These are phyloP conservation scores for Sebastes fasciatus DNA, from an alignment of 2,113 vertebrate species.

Conservation along the genomic window DNA sequence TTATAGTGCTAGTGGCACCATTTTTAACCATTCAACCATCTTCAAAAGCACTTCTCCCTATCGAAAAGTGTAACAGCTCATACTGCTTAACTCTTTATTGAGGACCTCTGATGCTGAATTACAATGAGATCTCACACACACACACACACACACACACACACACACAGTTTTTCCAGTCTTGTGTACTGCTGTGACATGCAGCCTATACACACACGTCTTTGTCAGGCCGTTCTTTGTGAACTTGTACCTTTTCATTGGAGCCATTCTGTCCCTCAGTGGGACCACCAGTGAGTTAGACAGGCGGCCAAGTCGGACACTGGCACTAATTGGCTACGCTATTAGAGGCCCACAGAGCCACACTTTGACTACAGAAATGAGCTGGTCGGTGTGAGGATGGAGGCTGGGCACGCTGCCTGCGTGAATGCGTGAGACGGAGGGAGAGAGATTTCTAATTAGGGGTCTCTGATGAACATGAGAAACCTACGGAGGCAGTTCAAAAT, in stretches of 20 bases:
- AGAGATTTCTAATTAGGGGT: conserved; percentile 72
- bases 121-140: conserved; percentile 33
- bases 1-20: not conserved
- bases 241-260: conserved; percentile 78
- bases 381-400: conserved; percentile 67
- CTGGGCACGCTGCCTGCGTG: conserved; percentile 62
- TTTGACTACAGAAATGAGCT: conserved; percentile 72
- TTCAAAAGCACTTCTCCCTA: conserved; percentile 32
- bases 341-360: conserved; percentile 71
- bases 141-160: conserved; percentile 37
- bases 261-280: conserved; percentile 77
- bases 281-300: conserved; percentile 77
- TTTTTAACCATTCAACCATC: conserved; percentile 34
- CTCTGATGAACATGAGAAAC: conserved; percentile 70
- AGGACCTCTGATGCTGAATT: conserved; percentile 38
- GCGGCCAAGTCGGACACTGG: conserved; percentile 76
- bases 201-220: conserved; percentile 73
- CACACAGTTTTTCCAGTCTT: conserved; percentile 31
- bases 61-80: conserved; percentile 20
- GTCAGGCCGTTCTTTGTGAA: conserved; percentile 74
- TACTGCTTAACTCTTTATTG: conserved; percentile 37
- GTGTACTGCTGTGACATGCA: conserved; percentile 68
- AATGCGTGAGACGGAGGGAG: conserved; percentile 48
- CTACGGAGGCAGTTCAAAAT: conserved; percentile 52
- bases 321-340: conserved; percentile 78